Conservation (phyloP, 2,113 vertebrate species). For the Ranitomeya variabilis region DNA sequence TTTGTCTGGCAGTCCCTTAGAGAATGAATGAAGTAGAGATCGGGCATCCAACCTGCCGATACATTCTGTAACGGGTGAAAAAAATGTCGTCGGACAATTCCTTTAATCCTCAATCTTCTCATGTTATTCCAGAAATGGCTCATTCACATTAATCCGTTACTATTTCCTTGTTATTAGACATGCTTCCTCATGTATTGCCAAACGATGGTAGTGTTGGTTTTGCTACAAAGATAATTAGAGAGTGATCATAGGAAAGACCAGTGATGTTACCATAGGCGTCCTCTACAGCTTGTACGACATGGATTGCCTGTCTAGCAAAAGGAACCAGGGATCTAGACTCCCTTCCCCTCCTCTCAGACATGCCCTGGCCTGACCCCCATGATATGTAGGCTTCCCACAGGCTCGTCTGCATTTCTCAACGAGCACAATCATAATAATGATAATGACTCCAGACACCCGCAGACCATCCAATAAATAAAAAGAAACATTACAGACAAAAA, state of each 20-base stretch:
- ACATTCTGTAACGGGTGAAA: no score
- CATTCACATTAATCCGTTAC: background rate
- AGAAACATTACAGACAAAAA: constrained; percentile 54
- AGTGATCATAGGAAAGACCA: background rate
- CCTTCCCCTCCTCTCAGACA: constrained; percentile 53
- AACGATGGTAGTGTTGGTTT: background rate
- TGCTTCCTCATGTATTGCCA: background rate
- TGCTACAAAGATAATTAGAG: background rate
- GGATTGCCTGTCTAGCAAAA: constrained; percentile 43
- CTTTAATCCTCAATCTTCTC: background rate
- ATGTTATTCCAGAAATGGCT: background rate
- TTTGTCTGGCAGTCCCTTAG: no score
- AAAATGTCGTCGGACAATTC: no score
- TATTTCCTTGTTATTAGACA: background rate
- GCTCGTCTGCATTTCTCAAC: constrained; percentile 41
- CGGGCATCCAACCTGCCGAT: no score
- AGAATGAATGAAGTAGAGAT: no score
- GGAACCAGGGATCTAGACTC: constrained; percentile 40
- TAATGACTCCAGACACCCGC: constrained; percentile 58
- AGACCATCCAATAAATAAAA: constrained; percentile 8
- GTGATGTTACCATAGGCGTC: constrained; percentile 7
- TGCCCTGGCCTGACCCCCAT: constrained; percentile 50
- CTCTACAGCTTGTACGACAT: background rate
- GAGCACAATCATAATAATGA: constrained; percentile 59
- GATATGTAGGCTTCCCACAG: background rate